phyloP scores from a whole-genome alignment of 2,113 vertebrate species.

The Pao palembangensis region DNA sequence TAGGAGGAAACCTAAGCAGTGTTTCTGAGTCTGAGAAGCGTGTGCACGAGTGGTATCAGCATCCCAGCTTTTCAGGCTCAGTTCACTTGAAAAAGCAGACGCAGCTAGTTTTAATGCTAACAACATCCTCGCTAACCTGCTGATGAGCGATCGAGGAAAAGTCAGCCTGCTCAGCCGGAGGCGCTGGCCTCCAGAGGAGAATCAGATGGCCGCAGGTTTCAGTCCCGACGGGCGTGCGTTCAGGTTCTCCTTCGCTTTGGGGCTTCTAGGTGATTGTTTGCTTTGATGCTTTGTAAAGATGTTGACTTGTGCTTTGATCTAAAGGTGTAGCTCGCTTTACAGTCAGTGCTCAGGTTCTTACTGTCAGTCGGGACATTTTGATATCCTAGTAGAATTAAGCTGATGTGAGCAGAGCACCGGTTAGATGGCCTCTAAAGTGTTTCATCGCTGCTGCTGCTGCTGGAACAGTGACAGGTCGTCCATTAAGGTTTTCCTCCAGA shows the following conservation, averaged over 20 bases:
- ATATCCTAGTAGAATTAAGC: too few species aligned
- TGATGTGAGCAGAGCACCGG: neutral
- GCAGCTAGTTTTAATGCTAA: neutral
- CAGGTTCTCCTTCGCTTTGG: too few species aligned
- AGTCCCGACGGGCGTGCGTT: conserved; percentile 11
- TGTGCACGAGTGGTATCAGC: conserved; percentile 47
- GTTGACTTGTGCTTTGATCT: neutral
- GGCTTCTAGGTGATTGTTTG: too few species aligned
- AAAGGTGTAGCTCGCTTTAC: neutral
- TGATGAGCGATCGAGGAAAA: conserved; percentile 21
- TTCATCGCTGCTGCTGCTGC: conserved; percentile 37
- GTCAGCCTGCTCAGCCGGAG: conserved; percentile 10
- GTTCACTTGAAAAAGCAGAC: conserved; percentile 32
- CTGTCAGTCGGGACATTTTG: too few species aligned
- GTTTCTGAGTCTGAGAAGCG: conserved; percentile 26
- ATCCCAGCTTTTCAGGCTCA: conserved; percentile 50
- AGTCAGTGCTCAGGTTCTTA: too few species aligned
- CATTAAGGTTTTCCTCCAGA: conserved; percentile 5
- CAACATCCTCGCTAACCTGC: conserved; percentile 25
- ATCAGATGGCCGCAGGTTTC: conserved; percentile 33
- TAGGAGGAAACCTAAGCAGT: conserved; percentile 25
- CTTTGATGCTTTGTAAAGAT: neutral
- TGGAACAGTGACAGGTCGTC: conserved; percentile 23
- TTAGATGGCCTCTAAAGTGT: conserved; percentile 45
- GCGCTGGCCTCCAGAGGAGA: conserved; percentile 48